Evolutionary conservation across 2,113 vertebrate species (phyloP), one percentile per base, ranked within the genome.

Genomic region (Empidonax traillii): DNA sequence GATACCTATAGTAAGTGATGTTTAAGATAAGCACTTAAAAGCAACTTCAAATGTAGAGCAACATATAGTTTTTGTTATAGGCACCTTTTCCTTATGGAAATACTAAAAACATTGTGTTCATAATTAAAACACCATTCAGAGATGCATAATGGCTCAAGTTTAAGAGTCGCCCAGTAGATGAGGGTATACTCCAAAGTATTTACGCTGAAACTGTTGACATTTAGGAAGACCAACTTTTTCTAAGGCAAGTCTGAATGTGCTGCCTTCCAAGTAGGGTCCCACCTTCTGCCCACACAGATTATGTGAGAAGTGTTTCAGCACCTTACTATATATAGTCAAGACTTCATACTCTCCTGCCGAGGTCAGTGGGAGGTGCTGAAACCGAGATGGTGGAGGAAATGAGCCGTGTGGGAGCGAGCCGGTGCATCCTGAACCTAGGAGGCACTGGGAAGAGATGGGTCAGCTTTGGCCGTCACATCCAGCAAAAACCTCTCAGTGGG

Each of bases 331-430:
- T 86, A 90, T 94, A 87, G 88, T 74, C 76, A 94, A 76, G 37
- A n/a, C 6, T 83, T 76, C 33, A 63, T 93, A 61, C 21, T 90
- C 79, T 52, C 30, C 65, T 61, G 43, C 8, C 0, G 4, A 87
- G 73, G 72, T 90, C 53, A 69, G 88, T 93, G 92, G 92, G 90
- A 97, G 96, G 90, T 87, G 90, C 61, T 87, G 73, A 96, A 94
- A 93, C 92, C 1, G 0, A 92, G 23, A 35, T 35, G 58, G 63
- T 88, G 85, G 89, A 83, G 41, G 81, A 94, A 96, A 89, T n/a
- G 44, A 84, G 69, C 77, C 0, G 0, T 17, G 77, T 67, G 31
- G 90, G 76, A 78, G 79, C 22, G 37, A 94, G 24, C 15, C 31
- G 44, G 35, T 76, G 35, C 47, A 31, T 95, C 92, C 83, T 76